Evolutionary conservation across 1,140 invertebrate species (phyloP), one percentile per base, ranked within the genome.

Genomic region (Coboldia fuscipes): DNA sequence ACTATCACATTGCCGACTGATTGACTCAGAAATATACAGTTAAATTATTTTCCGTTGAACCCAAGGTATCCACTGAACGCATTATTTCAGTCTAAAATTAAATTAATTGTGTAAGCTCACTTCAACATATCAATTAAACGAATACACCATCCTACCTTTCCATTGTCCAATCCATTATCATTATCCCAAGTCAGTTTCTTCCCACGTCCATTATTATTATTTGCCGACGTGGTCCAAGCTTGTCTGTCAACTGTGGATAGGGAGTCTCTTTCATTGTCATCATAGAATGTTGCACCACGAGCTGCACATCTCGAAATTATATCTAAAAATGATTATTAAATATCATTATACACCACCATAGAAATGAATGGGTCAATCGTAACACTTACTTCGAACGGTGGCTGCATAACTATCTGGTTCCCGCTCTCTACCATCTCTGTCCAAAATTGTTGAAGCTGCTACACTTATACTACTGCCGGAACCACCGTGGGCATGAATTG

Each of bases 381-480:
- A 19, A 31, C 30, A 47, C 48, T 54, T 51, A 54, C 51, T 54
- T 47, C 51, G 47, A 30, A 54, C 51, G 20, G 51, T 54, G 18
- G 51, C 51, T 15, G 51, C 48, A 41, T 54, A 54, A 39, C 47
- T 54, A 29, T 54, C 51, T 9, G 48, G 41, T 29, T 54, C 46
- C 1, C 46, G 39, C 17, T 54, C 49, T 5, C 50, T 40, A 34
- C 44, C 29, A 30, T 49, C 27, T 2, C 41, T 39, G 21, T 43
- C 42, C 18, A 62, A 47, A 37, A 61, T 61, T 26, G 57, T 61
- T 44, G 55, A 57, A 38, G 57, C 58, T 22, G 60, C 61, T 0
- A 63, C 54, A 3, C 57, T 60, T 35, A 65, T 57, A 42, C 60
- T 64, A 44, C 60, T 57, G 39, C 64, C 49, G 12, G 60, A 60